Percentiles rank a stretch among this genome's conserved stretches.
Evolutionary conservation across 2,797 vertebrate species (phyloP).

Genomic region (Xerus rutilus): DNA sequence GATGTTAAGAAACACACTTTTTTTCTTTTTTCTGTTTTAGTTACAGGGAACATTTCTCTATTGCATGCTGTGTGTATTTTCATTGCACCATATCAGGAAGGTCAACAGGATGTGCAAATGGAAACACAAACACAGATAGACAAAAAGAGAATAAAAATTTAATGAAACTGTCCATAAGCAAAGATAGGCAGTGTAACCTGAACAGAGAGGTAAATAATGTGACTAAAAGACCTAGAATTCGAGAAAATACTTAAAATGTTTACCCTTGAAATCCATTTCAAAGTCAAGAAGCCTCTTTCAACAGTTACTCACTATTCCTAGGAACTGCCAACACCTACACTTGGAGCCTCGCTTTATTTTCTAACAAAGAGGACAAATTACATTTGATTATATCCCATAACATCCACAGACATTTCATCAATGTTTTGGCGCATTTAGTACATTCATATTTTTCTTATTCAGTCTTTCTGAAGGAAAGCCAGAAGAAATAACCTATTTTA

Average conservation of each 20-base stretch:
- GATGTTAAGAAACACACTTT: background rate
- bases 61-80: conserved; percentile 43
- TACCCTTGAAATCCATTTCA: conserved; percentile 39
- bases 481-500: conserved; percentile 76
- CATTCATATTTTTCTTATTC: conserved; percentile 74
- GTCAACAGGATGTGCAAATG: background rate
- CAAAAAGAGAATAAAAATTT: conserved; percentile 25
- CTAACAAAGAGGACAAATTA: conserved; percentile 57
- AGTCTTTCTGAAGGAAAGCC: conserved; percentile 76
- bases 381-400: conserved; percentile 35
- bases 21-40: background rate
- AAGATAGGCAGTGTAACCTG: background rate
- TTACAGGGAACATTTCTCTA: background rate
- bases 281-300: conserved; percentile 45
- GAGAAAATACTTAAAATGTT: conserved; percentile 29
- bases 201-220: background rate
- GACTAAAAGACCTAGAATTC: background rate
- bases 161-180: background rate
- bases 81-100: conserved; percentile 5
- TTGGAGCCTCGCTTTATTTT: background rate
- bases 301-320: background rate
- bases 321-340: conserved; percentile 11
- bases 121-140: conserved; percentile 26
- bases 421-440: conserved; percentile 54
- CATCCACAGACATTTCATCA: conserved; percentile 59